Base-by-base conservation (phyloP, 2,797 vertebrate genomes). In the Poecilia velifera region DNA sequence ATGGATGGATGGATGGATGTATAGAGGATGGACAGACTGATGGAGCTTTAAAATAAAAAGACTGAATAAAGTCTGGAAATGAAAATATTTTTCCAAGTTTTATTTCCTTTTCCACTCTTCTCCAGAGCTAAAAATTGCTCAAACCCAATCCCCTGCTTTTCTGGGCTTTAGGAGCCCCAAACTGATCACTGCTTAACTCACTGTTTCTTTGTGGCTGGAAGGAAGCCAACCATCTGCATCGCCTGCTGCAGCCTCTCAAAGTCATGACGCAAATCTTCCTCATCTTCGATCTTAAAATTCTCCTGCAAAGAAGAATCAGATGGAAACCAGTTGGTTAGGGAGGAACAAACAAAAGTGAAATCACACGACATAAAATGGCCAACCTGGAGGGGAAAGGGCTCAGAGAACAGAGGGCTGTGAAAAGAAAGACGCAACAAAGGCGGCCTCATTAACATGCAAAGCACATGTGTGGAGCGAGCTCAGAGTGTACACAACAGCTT, bases 221-320 rank as follows among this genome's bases (percentile, higher is more conserved):
- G 97, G 90, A 99, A 99, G 88, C 98, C 98, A 86, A 99, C 98
- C 98, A 99, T 99, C 94, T 99, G 98, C 98, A 99, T 99, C 47
- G 98, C 98, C 94, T 99, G 98, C 91, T 99, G 98, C 70, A 99
- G 94, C n/a, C 98, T 95, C 86, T 99, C 98, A 0, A 99, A 99
- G 80, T 99, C 98, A 59, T 99, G 98, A 22, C 94, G 96, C 47
- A 99, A 94, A 90, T 99, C 98, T 80, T 99, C 98, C 53, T 96
- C 98, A 76, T 99, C 98, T 95, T 99, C 98, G 3, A 99, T 98
- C 93, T 97, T 97, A 95, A 99, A 99, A 96, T 99, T 97, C 96
- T 98, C 95, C 98, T 99, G 83, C 0, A 87, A 88, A 20, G 13
- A 16, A 25, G 22, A 22, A 49, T 43, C 6, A 16, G 12, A 71